A percentile compares a stretch with the other conserved stretches of the same genome.
Conservation (phyloP, 2,797 vertebrate genomes). For the Triplophysa yarkandensis region DNA sequence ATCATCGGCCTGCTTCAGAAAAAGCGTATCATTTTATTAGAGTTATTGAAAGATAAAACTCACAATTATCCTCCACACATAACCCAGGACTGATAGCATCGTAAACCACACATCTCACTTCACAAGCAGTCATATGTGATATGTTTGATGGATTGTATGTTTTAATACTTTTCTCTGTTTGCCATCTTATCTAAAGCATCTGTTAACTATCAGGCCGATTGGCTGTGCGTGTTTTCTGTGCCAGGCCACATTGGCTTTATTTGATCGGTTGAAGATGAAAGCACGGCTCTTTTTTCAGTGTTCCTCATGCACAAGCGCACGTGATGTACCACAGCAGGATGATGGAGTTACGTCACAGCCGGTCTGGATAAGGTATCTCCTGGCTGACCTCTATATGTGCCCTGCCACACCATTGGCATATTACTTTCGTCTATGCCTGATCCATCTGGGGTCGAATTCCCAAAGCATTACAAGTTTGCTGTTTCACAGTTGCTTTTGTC, state of each 20-base stretch:
- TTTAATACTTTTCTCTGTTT: neutral
- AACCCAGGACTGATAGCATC: neutral
- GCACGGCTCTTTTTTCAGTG: neutral
- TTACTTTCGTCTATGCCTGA: neutral
- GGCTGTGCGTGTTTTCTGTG: neutral
- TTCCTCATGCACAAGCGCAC: neutral
- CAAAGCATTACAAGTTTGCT: constrained; percentile 7
- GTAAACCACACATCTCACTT: neutral
- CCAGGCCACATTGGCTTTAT: neutral
- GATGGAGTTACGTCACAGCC: neutral
- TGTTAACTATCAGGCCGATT: constrained; percentile 18
- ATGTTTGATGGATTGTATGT: neutral
- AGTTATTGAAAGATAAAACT: neutral
- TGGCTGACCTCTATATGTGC: neutral
- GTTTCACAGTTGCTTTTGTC: neutral
- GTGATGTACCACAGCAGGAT: constrained; percentile 12
- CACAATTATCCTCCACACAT: constrained; percentile 1
- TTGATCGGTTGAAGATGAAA: constrained; percentile 34
- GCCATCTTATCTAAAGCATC: neutral
- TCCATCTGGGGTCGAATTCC: constrained; percentile 9
- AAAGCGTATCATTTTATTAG: constrained; percentile 21
- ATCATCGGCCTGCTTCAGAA: constrained; percentile 29
- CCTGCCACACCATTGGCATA: neutral
- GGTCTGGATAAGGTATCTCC: neutral
- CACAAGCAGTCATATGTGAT: neutral